Conservation (phyloP, 2,797 vertebrate genomes). For the Galago senegalensis region DNA sequence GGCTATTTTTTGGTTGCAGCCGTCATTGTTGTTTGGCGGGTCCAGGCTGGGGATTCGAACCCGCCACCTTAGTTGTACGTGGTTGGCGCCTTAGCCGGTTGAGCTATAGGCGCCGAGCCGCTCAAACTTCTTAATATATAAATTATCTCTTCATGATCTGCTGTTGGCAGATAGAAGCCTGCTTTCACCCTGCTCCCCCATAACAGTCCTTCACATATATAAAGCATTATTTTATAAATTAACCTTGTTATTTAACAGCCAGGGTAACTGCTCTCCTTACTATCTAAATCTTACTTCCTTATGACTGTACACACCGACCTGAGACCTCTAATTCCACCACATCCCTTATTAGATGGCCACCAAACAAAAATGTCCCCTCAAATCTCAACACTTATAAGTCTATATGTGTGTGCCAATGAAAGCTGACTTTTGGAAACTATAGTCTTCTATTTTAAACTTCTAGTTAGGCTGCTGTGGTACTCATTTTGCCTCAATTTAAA, state of each 20-base stretch:
- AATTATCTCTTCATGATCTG: neutral
- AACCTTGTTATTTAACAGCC: neutral
- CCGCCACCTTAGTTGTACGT: too few species aligned
- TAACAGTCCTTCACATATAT: neutral
- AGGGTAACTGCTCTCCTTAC: neutral
- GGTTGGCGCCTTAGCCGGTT: too few species aligned
- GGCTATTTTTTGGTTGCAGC: too few species aligned
- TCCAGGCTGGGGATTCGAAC: too few species aligned
- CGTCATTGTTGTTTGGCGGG: too few species aligned
- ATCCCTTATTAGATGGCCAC: slow-evolving; percentile 8
- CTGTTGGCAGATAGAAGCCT: neutral
- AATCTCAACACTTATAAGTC: neutral
- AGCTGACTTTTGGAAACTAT: neutral
- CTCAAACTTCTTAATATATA: neutral
- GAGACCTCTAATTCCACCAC: neutral
- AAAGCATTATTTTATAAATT: slow-evolving; percentile 17
- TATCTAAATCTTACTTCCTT: slow-evolving; percentile 14
- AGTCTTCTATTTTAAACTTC: slow-evolving; percentile 24
- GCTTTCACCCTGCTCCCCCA: neutral
- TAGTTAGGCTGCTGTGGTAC: neutral
- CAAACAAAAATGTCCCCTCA: neutral
- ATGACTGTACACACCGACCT: neutral
- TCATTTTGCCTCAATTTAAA: slow-evolving; percentile 22
- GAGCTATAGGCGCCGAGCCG: too few species aligned
- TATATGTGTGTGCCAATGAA: neutral